These are phyloP conservation scores for Acanthisitta chloris DNA, from an alignment of 2,113 vertebrate genomes.

Conservation along the genomic window DNA sequence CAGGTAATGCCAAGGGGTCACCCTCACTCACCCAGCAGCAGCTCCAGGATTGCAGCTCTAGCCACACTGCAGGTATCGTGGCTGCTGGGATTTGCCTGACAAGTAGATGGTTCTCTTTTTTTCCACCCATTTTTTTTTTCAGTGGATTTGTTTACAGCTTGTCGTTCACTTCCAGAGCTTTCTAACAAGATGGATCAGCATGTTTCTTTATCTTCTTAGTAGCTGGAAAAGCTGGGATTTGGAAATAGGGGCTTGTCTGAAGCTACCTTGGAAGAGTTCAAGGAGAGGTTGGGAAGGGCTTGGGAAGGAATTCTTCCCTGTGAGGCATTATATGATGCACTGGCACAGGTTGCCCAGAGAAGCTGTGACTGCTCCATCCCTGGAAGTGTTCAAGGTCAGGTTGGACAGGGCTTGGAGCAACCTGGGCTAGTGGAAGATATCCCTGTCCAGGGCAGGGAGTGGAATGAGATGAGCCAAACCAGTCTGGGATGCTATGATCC, in stretches of 20 bases:
- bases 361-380: no score
- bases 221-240: not conserved
- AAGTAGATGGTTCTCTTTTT: accelerated
- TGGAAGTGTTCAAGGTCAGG: not conserved
- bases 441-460: not conserved
- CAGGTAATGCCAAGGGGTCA: not conserved
- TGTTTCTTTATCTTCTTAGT: not conserved
- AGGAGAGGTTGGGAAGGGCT: accelerated
- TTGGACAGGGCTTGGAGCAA: accelerated
- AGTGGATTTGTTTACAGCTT: not conserved
- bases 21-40: not conserved
- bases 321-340: no score
- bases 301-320: no score
- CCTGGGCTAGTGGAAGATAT: not conserved
- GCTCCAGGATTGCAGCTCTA: not conserved
- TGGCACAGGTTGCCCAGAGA: no score
- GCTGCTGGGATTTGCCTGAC: accelerated
- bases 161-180: not conserved
- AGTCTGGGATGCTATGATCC: not conserved
- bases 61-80: accelerated
- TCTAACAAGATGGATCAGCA: not conserved
- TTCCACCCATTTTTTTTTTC: accelerated
- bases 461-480: not conserved
- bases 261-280: not conserved
- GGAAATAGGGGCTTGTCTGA: not conserved